Evolutionary conservation across 2,113 vertebrate genomes (phyloP).

Genomic region (Notothenia rossii): DNA sequence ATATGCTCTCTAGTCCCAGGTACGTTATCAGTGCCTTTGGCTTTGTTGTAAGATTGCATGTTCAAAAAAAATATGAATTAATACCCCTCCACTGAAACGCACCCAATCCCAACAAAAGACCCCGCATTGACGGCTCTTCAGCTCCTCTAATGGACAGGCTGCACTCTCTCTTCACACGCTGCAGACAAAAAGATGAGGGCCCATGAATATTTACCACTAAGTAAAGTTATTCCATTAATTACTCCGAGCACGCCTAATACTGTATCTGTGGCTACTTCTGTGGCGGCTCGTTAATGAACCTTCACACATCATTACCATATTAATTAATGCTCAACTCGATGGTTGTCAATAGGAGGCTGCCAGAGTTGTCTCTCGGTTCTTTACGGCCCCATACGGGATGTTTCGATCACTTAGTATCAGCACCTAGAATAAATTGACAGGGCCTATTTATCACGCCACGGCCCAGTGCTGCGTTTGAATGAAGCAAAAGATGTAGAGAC

Average conservation of each 20-base stretch:
- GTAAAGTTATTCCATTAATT: slow-evolving; percentile 88
- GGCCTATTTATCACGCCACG: slow-evolving; percentile 48
- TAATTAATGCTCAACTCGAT: slow-evolving; percentile 82
- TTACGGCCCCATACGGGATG: slow-evolving; percentile 55
- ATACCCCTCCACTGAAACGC: slow-evolving; percentile 81
- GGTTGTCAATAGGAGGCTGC: slow-evolving; percentile 77
- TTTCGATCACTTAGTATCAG: slow-evolving; percentile 69
- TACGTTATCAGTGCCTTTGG: slow-evolving; percentile 75
- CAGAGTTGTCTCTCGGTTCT: slow-evolving; percentile 62
- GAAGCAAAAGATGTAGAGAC: slow-evolving; percentile 10
- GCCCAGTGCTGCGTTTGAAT: slow-evolving; percentile 8
- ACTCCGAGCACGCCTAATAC: slow-evolving; percentile 79
- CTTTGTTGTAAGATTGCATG: slow-evolving; percentile 77
- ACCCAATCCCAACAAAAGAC: slow-evolving; percentile 83
- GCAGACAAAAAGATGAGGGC: slow-evolving; percentile 75
- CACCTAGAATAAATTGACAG: slow-evolving; percentile 47
- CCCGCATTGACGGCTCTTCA: slow-evolving; percentile 84
- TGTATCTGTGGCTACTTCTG: slow-evolving; percentile 82
- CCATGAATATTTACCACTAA: slow-evolving; percentile 86
- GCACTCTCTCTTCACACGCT: slow-evolving; percentile 78
- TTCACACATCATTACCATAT: slow-evolving; percentile 85
- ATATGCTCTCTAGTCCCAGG: slow-evolving; percentile 67
- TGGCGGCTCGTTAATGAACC: slow-evolving; percentile 78
- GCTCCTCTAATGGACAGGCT: slow-evolving; percentile 85
- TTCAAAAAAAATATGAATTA: slow-evolving; percentile 81